A percentile compares a stretch with the other conserved stretches of the same genome.
Evolutionary conservation across 1,140 invertebrate genomes (phyloP).

Genomic region (Adoxophyes honmai): DNA sequence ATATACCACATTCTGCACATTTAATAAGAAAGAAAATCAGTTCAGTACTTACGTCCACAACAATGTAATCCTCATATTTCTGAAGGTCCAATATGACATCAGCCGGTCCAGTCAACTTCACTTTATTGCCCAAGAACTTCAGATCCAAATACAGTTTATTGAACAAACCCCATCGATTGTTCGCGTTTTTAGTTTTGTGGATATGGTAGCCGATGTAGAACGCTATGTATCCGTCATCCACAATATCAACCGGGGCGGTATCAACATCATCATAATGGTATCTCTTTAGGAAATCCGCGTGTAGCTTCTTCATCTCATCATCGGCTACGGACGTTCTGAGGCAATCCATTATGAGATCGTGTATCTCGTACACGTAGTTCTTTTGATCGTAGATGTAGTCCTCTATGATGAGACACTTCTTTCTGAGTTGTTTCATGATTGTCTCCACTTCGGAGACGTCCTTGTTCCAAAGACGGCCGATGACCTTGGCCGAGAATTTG

Average conservation of each 20-base stretch:
- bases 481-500: slow-evolving; percentile 53
- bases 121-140: slow-evolving; percentile 69
- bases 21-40: slow-evolving; percentile 8
- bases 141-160: slow-evolving; percentile 60
- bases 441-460: slow-evolving; percentile 42
- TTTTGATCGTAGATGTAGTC: slow-evolving; percentile 50
- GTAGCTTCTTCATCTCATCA: slow-evolving; percentile 49
- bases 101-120: slow-evolving; percentile 54
- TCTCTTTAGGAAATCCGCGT: slow-evolving; percentile 54
- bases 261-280: slow-evolving; percentile 45
- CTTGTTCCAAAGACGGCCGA: slow-evolving; percentile 58
- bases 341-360: slow-evolving; percentile 65
- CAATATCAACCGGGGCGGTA: slow-evolving; percentile 45
- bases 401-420: slow-evolving; percentile 57
- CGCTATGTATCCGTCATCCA: slow-evolving; percentile 65
- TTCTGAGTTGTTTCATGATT: slow-evolving; percentile 53
- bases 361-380: slow-evolving; percentile 62
- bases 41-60: slow-evolving; percentile 49
- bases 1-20: slow-evolving; percentile 4
- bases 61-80: slow-evolving; percentile 58
- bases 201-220: slow-evolving; percentile 66
- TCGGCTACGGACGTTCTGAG: slow-evolving; percentile 39
- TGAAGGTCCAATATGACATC: slow-evolving; percentile 65
- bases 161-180: slow-evolving; percentile 52
- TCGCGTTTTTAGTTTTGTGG: slow-evolving; percentile 47